Evolutionary conservation across 2,113 vertebrate genomes (phyloP).

Genomic region (Platysternon megacephalum): DNA sequence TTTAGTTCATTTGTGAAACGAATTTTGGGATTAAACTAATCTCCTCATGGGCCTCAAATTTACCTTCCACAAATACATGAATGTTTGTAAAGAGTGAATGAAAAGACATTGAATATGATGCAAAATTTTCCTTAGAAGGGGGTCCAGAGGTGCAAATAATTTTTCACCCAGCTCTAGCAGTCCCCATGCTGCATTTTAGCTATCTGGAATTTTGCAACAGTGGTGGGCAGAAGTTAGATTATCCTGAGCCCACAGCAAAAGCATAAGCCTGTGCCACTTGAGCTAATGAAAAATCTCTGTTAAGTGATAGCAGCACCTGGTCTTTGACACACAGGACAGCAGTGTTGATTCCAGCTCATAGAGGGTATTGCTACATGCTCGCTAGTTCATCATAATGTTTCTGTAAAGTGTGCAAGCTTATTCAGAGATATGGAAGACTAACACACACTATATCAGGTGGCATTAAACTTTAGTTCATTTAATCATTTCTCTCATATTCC

Average conservation of each 20-base stretch:
- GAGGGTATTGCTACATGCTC: not conserved
- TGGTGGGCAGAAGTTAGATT: not conserved
- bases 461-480: not conserved
- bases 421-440: not conserved
- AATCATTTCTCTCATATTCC: not conserved
- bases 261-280: not conserved
- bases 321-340: not conserved
- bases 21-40: not conserved
- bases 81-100: not conserved
- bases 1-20: not conserved
- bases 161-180: not conserved
- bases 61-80: not conserved
- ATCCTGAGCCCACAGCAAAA: not conserved
- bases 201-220: not conserved
- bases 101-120: not conserved
- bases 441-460: not conserved
- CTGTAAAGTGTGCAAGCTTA: not conserved
- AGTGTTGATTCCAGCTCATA: not conserved
- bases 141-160: not conserved
- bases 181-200: not conserved
- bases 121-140: not conserved
- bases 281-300: not conserved
- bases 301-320: not conserved
- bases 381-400: not conserved
- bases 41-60: not conserved